These are phyloP conservation scores for Sialia sialis DNA, from an alignment of 2,113 vertebrate species.

Conservation along the genomic window DNA sequence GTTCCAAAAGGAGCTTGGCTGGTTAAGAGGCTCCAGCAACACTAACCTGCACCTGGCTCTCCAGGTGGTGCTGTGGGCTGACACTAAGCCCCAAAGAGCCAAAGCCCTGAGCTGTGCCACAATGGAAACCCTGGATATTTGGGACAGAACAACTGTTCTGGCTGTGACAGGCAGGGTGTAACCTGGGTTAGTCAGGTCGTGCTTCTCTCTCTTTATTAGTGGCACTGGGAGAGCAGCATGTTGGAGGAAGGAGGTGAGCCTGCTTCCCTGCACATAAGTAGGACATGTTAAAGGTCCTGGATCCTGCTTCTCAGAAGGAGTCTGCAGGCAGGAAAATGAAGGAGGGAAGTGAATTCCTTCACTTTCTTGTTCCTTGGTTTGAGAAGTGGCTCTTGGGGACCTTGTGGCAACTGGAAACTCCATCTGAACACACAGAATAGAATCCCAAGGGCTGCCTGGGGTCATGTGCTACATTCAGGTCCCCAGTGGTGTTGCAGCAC, in stretches of 20 bases:
- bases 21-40: not conserved
- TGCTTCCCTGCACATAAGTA: not conserved
- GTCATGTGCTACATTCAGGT: fast-evolving
- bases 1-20: not conserved
- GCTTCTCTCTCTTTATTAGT: not conserved
- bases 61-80: not conserved
- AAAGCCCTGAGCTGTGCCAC: not conserved
- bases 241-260: not conserved
- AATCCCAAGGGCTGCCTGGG: not conserved
- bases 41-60: not conserved
- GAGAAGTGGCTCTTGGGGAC: not conserved
- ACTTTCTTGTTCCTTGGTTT: not conserved
- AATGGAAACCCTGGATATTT: not conserved
- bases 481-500: not conserved
- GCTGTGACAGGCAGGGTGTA: not conserved
- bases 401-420: not conserved
- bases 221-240: not conserved
- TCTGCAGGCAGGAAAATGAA: not conserved
- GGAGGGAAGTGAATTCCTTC: not conserved
- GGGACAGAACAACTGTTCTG: not conserved
- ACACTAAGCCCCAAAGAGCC: not conserved
- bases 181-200: fast-evolving
- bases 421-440: not conserved
- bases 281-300: not conserved
- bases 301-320: not conserved